Evolutionary conservation across 2,113 vertebrate genomes (phyloP), one percentile per base, ranked within the genome.

Genomic region (Tragelaphus strepsiceros): DNA sequence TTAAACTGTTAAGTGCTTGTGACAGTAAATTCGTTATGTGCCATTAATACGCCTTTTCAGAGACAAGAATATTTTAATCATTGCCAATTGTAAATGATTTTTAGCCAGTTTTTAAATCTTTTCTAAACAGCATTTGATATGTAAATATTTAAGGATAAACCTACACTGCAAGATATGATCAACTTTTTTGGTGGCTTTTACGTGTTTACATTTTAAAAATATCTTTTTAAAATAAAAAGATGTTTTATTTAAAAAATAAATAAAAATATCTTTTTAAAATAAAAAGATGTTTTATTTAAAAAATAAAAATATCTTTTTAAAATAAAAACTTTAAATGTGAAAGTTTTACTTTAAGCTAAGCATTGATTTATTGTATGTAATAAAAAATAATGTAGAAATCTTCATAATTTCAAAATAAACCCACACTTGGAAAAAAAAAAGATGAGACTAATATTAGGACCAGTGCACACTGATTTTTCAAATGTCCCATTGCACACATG

Each of bases 371-470:
- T 32, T 93, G 43, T 91, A 16, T 97, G 28, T 97, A 98, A 94
- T 92, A 96, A 90, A 30, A 96, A 67, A 93, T 98, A 98, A 98
- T 98, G 98, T 98, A 89, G 98, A 97, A 97, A 96, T 97, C 89
- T 97, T 92, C 83, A 62, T 89, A 21, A 88, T 94, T 97, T 84
- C 93, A 92, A 98, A 98, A 98, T 98, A 98, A 99, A 99, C 58
- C 2, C 0, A 82, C 46, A 51, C 64, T 93, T 98, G 94, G 88
- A 98, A 95, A 97, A 97, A 64, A 64, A 77, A 43, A 77, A 77
- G 24, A 78, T 84, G 30, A 28, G 49, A 67, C 26, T 80, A 67
- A 51, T 90, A 71, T 17, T 56, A 80, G 32, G 26, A 39, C 24
- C 26, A 82, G 0, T 71, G 39, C 59, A 54, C 28, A 54, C 43